Evolutionary conservation across 1,140 invertebrate genomes (phyloP), one percentile per base, ranked within the genome.

Genomic region (Lepidurus couesii): DNA sequence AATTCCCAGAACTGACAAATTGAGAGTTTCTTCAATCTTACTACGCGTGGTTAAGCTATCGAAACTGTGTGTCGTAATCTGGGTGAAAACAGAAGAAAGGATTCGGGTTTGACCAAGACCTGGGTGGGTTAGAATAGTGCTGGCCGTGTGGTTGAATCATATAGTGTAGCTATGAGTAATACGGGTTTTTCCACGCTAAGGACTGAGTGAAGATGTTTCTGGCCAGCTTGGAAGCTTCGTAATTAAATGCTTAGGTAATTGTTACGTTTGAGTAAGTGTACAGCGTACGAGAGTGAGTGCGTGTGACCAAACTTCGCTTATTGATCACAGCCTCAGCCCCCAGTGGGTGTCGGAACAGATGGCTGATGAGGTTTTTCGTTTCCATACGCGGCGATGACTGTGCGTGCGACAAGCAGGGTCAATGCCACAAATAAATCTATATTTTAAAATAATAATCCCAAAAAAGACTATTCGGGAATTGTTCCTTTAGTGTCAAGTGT

Each of bases 311-410:
- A 65, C 13, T 65, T 65, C 9, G 53, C 53, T 65, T 65, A 65
- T 65, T 65, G 53, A 65, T 65, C 53, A 65, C 8, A 16, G 53
- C 53, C 53, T 65, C 6, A 65, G 53, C 53, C 53, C 53, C 53
- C 6, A 9, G 53, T 13, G 53, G 53, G 53, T 16, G 16, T 65
- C 16, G 16, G 53, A 65, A 65, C 53, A 65, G 53, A 65, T 65
- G 53, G 53, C 53, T 65, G 53, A 65, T 65, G 53, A 65, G 53
- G 53, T 65, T 65, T 65, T 65, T 65, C 53, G 21, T 65, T 65
- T 65, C 53, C 53, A 9, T 65, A 65, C 53, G 53, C 53, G 53
- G 21, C 53, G 21, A 16, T 65, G 53, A 21, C 53, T n/a, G 53
- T 65, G 53, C 53, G 9, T 65, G 53, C 53, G 53, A 65, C 21